Evolutionary conservation across 2,888 invertebrate species (phyloP).

Genomic region (Amorpha juglandis): DNA sequence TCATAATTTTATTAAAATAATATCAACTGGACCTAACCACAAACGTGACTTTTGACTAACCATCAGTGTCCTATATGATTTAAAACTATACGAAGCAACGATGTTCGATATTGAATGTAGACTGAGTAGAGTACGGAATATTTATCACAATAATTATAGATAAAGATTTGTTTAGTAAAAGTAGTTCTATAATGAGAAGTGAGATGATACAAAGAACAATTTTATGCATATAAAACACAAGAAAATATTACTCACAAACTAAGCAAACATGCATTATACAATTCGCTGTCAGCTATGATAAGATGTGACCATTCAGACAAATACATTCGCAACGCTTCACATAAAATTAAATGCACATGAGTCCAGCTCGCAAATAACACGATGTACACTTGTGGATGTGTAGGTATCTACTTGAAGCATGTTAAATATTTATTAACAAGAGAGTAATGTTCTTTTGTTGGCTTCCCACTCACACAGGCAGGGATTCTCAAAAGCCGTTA

Average conservation of each 20-base stretch:
- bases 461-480: constrained; percentile 7
- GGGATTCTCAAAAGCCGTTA: background rate
- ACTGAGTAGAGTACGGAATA: too few species aligned
- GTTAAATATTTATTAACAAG: background rate
- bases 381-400: background rate
- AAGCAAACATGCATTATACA: background rate
- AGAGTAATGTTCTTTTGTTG: constrained; percentile 8
- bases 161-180: background rate
- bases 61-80: too few species aligned
- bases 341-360: background rate
- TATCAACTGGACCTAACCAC: too few species aligned
- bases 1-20: too few species aligned
- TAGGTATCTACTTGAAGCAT: background rate
- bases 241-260: background rate
- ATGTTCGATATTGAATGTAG: too few species aligned
- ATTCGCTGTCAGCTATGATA: constrained; percentile 6
- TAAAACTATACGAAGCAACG: too few species aligned
- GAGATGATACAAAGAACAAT: background rate
- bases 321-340: constrained; percentile 17
- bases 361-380: constrained; percentile 5
- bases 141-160: background rate
- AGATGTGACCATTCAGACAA: background rate
- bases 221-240: background rate
- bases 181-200: background rate
- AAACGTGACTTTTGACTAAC: too few species aligned